Evolutionary conservation across 2,888 invertebrate species (phyloP), one percentile per base, ranked within the genome.

Genomic region (Synanthedon andrenaeformis): DNA sequence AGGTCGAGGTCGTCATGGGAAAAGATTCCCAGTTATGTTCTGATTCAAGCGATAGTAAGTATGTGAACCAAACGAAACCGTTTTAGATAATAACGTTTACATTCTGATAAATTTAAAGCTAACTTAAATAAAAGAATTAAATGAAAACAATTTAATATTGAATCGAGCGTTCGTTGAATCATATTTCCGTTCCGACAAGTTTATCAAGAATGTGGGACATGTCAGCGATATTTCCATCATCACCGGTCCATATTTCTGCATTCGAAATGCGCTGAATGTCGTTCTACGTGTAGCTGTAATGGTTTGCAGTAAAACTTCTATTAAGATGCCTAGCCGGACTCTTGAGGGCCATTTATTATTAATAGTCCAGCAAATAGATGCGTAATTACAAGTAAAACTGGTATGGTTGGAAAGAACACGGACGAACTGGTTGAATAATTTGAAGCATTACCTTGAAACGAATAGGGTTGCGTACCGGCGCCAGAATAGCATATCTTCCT

Each of bases 1-100:
- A 57, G 76, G 77, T 74, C 73, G 73, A 68, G 70, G 69, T 70
- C 83, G 84, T 86, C 85, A 86, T 82, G 86, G 86, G 86, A 86
- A 78, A 71, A 71, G 69, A 71, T 64, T 79, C 63, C 63, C 62
- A 72, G 83, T 62, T 76, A 86, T 84, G 79, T 54, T 23, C 13
- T 41, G 41, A 51, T 51, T 19, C 51, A 13, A 35, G 51, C 49
- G 23, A 45, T 45, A 45, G 45, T 12, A 45, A 45, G 14, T 45
- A 45, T 49, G 49, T 14, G 49, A 49, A 49, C 14, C n/a, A 45
- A 45, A 45, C 45, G 5, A 45, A 45, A 45, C 13, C 5, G 45
- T 45, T 45, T 45, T 13, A 45, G 45, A 45, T 13, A 14, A 23
- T 14, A 49, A 49, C 12, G 11, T 49, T 5, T 23, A 23, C 23